Evolutionary conservation across 2,797 vertebrate species (phyloP).

Genomic region (Allobates femoralis): DNA sequence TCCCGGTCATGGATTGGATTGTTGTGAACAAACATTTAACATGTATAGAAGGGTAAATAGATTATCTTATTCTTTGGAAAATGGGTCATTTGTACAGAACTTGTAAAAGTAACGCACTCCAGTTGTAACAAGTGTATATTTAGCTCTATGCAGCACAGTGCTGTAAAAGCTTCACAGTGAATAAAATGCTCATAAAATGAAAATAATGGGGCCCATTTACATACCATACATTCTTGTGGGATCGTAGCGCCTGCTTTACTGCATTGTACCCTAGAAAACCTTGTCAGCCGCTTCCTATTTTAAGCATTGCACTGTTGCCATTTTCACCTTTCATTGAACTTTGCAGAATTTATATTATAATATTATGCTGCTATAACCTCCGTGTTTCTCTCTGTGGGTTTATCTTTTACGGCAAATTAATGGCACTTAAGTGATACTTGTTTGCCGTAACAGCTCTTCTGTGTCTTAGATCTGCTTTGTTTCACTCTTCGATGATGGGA

Average conservation of each 20-base stretch:
- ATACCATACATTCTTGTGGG: not conserved
- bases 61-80: not conserved
- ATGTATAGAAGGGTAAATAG: not conserved
- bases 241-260: not conserved
- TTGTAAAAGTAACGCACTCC: not conserved
- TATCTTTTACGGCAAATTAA: constrained; percentile 52
- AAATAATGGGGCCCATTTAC: not conserved
- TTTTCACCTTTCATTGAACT: constrained; percentile 52
- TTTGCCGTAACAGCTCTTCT: constrained; percentile 18
- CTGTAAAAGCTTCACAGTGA: not conserved
- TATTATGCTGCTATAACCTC: constrained; percentile 36
- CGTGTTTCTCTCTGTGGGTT: constrained; percentile 40
- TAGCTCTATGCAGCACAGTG: not conserved
- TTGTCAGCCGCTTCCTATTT: constrained; percentile 18
- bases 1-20: not conserved
- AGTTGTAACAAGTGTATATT: not conserved
- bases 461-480: constrained; percentile 25
- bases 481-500: constrained; percentile 40
- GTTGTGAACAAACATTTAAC: not conserved
- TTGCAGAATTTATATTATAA: constrained; percentile 45
- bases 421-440: constrained; percentile 44
- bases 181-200: not conserved
- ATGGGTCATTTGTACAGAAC: not conserved
- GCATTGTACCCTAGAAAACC: not conserved
- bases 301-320: constrained; percentile 35